Conservation (phyloP, 2,113 vertebrate genomes). For the Daboia siamensis region DNA sequence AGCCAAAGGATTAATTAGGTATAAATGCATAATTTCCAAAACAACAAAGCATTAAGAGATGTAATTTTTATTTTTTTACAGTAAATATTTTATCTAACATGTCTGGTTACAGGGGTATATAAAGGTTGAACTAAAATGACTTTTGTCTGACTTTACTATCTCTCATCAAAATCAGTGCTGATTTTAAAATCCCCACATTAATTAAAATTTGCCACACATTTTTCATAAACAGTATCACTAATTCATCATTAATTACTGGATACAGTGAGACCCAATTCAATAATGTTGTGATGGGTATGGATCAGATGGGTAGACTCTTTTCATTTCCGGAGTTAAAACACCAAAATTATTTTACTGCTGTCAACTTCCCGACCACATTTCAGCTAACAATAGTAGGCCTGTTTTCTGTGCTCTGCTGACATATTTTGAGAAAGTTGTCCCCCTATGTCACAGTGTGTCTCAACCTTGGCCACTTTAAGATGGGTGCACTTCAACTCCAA, state of each 20-base stretch:
- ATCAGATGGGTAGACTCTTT: neutral
- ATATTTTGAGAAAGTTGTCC: neutral
- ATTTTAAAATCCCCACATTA: neutral
- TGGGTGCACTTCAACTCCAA: neutral
- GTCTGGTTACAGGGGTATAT: neutral
- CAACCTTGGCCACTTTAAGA: neutral
- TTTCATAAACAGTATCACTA: neutral
- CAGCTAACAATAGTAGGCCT: neutral
- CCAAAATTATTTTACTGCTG: neutral
- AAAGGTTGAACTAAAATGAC: neutral
- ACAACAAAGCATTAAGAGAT: neutral
- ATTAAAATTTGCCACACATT: neutral
- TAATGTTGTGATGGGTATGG: neutral
- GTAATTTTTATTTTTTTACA: neutral
- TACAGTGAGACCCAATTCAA: too few relatives aligned
- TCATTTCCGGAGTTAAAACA: neutral
- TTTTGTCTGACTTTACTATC: neutral
- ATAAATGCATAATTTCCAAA: neutral
- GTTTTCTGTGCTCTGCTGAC: accelerated
- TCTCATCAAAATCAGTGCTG: neutral
- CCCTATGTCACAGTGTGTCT: neutral
- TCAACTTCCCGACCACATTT: neutral
- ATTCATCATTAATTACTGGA: neutral
- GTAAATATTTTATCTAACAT: neutral
- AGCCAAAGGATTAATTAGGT: neutral